These are phyloP conservation scores for Agelastica alni DNA, from an alignment of 2,888 invertebrate species.

Conservation along the genomic window DNA sequence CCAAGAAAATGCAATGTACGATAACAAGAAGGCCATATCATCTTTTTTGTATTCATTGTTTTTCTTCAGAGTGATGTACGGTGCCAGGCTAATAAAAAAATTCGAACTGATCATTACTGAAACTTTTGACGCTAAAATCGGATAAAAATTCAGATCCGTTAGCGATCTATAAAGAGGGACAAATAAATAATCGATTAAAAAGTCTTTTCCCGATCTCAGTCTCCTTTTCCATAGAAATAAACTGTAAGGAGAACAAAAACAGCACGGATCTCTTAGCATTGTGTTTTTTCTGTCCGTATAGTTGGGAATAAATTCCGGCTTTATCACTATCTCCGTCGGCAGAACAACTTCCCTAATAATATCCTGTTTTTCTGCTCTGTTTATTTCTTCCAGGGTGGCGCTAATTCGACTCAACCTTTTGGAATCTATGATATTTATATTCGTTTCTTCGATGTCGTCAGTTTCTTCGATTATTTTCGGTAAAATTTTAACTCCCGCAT, in stretches of 20 bases:
- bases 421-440: conserved; percentile 37
- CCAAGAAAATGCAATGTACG: conserved; percentile 44
- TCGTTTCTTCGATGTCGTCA: conserved; percentile 37
- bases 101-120: conserved; percentile 29
- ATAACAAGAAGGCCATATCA: conserved; percentile 41
- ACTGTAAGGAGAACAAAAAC: conserved; percentile 35
- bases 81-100: conserved; percentile 36
- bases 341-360: neutral
- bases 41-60: conserved; percentile 28
- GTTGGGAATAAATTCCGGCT: conserved; percentile 34
- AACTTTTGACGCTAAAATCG: conserved; percentile 35
- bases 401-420: conserved; percentile 41
- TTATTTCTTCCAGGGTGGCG: conserved; percentile 37
- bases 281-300: conserved; percentile 25
- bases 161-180: conserved; percentile 33
- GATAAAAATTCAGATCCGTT: conserved; percentile 40
- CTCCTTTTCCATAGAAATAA: conserved; percentile 39
- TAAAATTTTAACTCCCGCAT: conserved; percentile 41
- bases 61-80: conserved; percentile 35
- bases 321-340: conserved; percentile 4
- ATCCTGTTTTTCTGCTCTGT: conserved; percentile 16
- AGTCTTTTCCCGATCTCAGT: conserved; percentile 31
- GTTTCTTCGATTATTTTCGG: conserved; percentile 43
- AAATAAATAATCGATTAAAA: conserved; percentile 35
- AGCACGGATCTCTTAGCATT: conserved; percentile 33